These are phyloP conservation scores for Platycheirus albimanus DNA, from an alignment of 2,888 invertebrate genomes.

Conservation along the genomic window DNA sequence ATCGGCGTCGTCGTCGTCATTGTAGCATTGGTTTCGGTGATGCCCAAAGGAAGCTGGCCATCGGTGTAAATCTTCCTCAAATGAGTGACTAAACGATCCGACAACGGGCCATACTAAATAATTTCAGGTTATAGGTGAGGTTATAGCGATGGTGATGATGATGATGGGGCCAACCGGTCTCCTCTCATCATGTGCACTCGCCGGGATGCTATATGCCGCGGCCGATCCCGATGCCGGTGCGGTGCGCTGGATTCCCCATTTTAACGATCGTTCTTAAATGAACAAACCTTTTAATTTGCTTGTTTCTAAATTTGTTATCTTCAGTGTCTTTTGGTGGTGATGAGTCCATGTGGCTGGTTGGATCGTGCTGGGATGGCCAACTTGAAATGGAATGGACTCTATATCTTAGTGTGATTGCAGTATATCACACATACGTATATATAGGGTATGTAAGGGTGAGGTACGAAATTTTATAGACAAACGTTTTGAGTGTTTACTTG, in stretches of 20 bases:
- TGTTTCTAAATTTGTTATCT: conserved; percentile 76
- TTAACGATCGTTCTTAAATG: conserved; percentile 76
- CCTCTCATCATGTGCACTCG: no score
- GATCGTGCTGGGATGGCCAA: conserved; percentile 34
- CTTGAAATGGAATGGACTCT: conserved; percentile 16
- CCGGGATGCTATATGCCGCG: conserved; percentile 3
- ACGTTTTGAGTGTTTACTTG: not conserved
- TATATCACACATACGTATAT: not conserved
- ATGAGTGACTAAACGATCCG: conserved; percentile 75
- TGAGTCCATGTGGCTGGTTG: conserved; percentile 26
- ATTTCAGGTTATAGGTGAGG: conserved; percentile 69
- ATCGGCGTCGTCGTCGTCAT: conserved; percentile 36
- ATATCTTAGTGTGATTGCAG: conserved; percentile 33
- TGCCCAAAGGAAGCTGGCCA: conserved; percentile 68
- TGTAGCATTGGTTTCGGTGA: conserved; percentile 62
- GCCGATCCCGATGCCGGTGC: conserved; percentile 10
- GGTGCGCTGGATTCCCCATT: conserved; percentile 50
- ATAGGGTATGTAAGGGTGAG: not conserved
- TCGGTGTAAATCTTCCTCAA: conserved; percentile 74
- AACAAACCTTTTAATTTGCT: conserved; percentile 77
- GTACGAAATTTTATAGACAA: not conserved
- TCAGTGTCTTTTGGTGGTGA: conserved; percentile 63
- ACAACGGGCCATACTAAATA: conserved; percentile 73
- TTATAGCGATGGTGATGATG: not conserved
- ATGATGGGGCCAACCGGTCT: conserved; percentile 69